Evolutionary conservation across 2,113 vertebrate genomes (phyloP), one percentile per base, ranked within the genome.

Genomic region (Paraplagusia blochii): DNA sequence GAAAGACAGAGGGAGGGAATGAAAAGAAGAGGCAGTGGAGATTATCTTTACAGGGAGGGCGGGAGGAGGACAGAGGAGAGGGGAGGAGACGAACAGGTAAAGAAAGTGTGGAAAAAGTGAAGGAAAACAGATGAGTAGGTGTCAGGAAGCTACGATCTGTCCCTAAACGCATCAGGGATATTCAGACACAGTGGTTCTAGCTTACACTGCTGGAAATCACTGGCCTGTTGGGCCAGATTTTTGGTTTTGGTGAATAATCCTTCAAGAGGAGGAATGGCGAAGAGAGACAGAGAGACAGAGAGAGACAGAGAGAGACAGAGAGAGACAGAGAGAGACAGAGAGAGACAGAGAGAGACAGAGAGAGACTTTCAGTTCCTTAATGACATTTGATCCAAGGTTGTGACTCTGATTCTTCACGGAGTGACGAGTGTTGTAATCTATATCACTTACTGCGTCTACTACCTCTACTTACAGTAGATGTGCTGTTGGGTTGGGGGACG

Each of bases 361-460:
- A 40, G 38, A 40, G 38, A 40, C 36, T 39, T 39, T 39, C 11
- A 39, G 11, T 15, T 40, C 2, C 53, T 5, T 74, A 57, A 81
- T 52, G 54, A 64, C 39, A 57, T 74, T 58, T 54, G 19, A 33
- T 63, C 61, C 74, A 78, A 78, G 77, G 79, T 82, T 63, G 16
- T 54, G 58, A 68, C 64, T 59, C 16, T 45, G 58, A 49, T 44
- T 65, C 55, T 62, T 46, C 22, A 49, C 33, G n/a, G 42, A 62
- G 43, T 68, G 58, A 66, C 11, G 50, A 55, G 58, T 63, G 64
- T 64, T 66, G 65, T 73, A 49, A 78, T 85, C 71, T 54, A 54
- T 79, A 72, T 68, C 63, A 82, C 61, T 81, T 77, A 81, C 66
- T 59, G 52, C 19, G 59, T 53, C 40, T 63, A 35, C 67, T 66